Evolutionary conservation across 2,797 vertebrate species (phyloP).

Genomic region (Crenuchus spilurus): DNA sequence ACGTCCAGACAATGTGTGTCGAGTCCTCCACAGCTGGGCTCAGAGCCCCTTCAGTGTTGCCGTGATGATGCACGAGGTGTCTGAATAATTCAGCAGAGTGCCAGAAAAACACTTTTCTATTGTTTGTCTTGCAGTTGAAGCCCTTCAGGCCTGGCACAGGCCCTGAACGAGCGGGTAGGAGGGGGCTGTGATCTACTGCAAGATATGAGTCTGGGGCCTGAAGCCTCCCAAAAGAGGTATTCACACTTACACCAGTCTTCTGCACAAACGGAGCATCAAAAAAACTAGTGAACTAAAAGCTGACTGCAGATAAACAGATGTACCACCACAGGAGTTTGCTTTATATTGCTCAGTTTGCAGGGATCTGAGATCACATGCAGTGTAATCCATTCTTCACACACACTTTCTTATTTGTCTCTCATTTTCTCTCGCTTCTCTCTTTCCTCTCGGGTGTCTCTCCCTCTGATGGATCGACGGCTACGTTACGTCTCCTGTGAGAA

Average conservation of each 20-base stretch:
- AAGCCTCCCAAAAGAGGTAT: slow-evolving; percentile 32
- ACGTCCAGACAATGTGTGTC: too few relatives aligned
- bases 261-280: slow-evolving; percentile 25
- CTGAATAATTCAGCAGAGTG: slow-evolving; percentile 48
- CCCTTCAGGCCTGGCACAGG: slow-evolving; percentile 17
- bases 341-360: neutral
- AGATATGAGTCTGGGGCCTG: slow-evolving; percentile 31
- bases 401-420: neutral
- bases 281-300: slow-evolving; percentile 3
- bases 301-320: neutral
- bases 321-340: neutral
- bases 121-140: slow-evolving; percentile 41
- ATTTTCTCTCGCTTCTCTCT: slow-evolving; percentile 15
- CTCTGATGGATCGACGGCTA: slow-evolving; percentile 44
- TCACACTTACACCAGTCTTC: slow-evolving; percentile 17
- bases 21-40: neutral
- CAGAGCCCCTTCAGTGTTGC: slow-evolving; percentile 11
- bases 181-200: slow-evolving; percentile 13
- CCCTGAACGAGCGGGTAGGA: slow-evolving; percentile 7
- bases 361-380: neutral
- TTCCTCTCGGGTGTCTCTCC: slow-evolving; percentile 2
- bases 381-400: neutral
- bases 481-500: slow-evolving; percentile 69
- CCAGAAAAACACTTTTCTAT: slow-evolving; percentile 29
- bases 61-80: slow-evolving; percentile 25